These are phyloP conservation scores for Castor canadensis DNA, from an alignment of 2,113 vertebrate species.

Conservation along the genomic window DNA sequence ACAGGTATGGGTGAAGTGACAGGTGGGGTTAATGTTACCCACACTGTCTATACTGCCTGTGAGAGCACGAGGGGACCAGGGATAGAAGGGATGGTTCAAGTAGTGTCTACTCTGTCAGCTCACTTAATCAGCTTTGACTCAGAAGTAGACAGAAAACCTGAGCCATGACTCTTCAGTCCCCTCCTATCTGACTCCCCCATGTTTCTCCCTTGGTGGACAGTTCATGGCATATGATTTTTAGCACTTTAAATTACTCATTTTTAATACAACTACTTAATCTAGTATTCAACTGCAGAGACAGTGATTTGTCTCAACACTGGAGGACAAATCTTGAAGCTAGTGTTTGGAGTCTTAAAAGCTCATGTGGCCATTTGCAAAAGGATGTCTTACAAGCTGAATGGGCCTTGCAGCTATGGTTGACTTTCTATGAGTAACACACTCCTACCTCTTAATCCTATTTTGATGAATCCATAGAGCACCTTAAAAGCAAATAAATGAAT, in stretches of 20 bases:
- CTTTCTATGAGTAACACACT: not conserved
- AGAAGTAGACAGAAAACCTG: not conserved
- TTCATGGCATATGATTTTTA: not conserved
- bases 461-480: not conserved
- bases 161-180: not conserved
- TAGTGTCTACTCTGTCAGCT: not conserved
- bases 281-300: not conserved
- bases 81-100: not conserved
- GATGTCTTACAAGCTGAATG: accelerated
- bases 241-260: slow-evolving; percentile 26
- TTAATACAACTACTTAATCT: slow-evolving; percentile 28
- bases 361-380: not conserved
- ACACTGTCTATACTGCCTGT: accelerated
- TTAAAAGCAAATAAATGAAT: not conserved
- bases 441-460: not conserved
- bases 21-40: not conserved
- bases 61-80: not conserved
- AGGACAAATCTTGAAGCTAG: not conserved
- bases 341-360: not conserved
- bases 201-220: slow-evolving; percentile 25
- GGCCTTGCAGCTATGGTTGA: not conserved
- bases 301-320: not conserved
- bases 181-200: not conserved
- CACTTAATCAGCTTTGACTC: not conserved
- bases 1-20: not conserved